Conservation (phyloP, 2,797 vertebrate species). For the Lemur catta region DNA sequence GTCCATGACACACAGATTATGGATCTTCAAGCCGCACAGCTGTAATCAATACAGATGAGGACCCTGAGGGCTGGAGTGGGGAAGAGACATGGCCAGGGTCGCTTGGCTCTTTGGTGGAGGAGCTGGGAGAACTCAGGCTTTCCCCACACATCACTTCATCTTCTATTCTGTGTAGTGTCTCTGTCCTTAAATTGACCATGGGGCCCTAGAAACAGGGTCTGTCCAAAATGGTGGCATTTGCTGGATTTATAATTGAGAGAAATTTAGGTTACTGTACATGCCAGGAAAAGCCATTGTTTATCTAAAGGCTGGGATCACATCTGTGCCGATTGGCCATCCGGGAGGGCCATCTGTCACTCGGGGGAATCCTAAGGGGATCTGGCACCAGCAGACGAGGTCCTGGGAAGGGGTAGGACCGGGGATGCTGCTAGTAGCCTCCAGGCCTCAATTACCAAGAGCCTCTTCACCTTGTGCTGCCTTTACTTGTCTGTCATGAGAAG, state of each 20-base stretch:
- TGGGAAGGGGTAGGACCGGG: slow-evolving; percentile 81
- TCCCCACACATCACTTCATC: neutral
- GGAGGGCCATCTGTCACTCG: slow-evolving; percentile 86
- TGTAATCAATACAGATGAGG: neutral
- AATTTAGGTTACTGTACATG: slow-evolving; percentile 82
- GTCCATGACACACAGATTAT: fast-evolving
- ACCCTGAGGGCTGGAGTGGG: neutral
- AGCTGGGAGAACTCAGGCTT: neutral
- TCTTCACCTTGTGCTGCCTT: slow-evolving; percentile 79
- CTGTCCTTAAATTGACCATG: slow-evolving; percentile 57
- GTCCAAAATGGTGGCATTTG: slow-evolving; percentile 54
- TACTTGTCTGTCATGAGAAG: slow-evolving; percentile 68
- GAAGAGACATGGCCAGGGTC: neutral
- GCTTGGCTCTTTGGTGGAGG: neutral
- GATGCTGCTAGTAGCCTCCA: slow-evolving; percentile 80
- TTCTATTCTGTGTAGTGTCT: neutral
- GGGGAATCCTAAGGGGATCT: slow-evolving; percentile 86
- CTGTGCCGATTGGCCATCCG: slow-evolving; percentile 82
- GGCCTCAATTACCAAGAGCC: slow-evolving; percentile 80
- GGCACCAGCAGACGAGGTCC: slow-evolving; percentile 82
- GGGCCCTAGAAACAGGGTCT: slow-evolving; percentile 7
- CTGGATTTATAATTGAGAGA: slow-evolving; percentile 67
- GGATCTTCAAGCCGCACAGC: neutral
- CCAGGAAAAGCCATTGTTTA: slow-evolving; percentile 73
- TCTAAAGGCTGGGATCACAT: slow-evolving; percentile 81